Percentiles rank a stretch among this genome's conserved stretches.
Evolutionary conservation across 30 jellyfish, hydroid and myxozoan species (phyloP).

Genomic region (Mastigias papua): DNA sequence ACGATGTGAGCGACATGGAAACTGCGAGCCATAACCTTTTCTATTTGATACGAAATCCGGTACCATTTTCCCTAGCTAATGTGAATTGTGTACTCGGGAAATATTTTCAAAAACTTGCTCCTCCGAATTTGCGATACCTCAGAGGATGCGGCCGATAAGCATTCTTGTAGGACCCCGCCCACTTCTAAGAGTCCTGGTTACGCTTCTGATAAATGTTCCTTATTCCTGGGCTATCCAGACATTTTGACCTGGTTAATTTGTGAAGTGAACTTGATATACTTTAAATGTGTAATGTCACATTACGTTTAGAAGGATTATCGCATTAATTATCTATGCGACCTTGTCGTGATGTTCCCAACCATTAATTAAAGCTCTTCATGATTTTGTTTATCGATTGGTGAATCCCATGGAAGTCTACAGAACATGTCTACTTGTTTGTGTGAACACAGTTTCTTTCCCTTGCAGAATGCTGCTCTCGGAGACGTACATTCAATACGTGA

Average conservation of each 20-base stretch:
- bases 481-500: conserved; percentile 44
- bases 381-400: neutral
- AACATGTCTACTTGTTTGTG: neutral
- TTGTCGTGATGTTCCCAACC: neutral
- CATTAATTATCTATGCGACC: neutral
- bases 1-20: no score
- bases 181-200: no score
- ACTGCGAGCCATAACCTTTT: no score
- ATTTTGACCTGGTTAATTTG: neutral
- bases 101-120: no score
- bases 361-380: neutral
- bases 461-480: conserved; percentile 54
- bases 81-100: no score
- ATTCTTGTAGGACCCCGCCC: no score
- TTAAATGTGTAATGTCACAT: neutral
- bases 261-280: neutral
- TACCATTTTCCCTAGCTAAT: no score
- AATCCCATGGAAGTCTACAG: neutral
- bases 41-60: no score
- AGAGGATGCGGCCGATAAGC: no score
- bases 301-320: neutral
- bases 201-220: neutral
- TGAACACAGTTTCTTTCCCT: no score
- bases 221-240: no score
- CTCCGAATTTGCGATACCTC: no score